These are phyloP conservation scores for Buteo buteo DNA, from an alignment of 2,113 vertebrate genomes.

Conservation along the genomic window DNA sequence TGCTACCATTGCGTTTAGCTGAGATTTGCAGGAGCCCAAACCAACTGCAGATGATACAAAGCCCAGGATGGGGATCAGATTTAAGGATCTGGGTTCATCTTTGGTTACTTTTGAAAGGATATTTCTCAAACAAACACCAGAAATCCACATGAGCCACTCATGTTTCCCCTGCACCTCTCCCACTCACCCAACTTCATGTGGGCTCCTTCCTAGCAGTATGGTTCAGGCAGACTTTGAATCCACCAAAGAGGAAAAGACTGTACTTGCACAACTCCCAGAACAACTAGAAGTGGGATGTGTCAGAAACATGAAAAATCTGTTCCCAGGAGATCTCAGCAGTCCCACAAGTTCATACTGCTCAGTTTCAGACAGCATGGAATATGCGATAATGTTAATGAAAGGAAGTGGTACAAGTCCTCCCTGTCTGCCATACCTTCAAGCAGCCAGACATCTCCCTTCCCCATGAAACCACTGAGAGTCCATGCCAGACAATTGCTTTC, in stretches of 20 bases:
- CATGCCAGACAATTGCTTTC: not conserved
- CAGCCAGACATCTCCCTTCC: not conserved
- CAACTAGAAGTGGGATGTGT: not conserved
- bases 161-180: not conserved
- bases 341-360: not conserved
- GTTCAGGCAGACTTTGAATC: not conserved
- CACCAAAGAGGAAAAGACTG: not conserved
- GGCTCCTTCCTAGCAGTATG: not conserved
- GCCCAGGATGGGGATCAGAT: not conserved
- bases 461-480: rapidly evolving
- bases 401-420: not conserved
- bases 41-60: not conserved
- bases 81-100: not conserved
- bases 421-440: not conserved
- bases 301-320: not conserved
- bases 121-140: not conserved
- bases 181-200: not conserved
- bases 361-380: not conserved
- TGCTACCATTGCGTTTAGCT: not conserved
- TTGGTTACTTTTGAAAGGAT: not conserved
- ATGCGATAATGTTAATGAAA: not conserved
- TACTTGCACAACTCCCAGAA: not conserved
- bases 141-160: not conserved
- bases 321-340: not conserved
- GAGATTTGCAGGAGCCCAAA: not conserved